Percentiles rank a stretch among this genome's conserved stretches.
Evolutionary conservation across 2,797 vertebrate species (phyloP).

Genomic region (Ara ararauna): DNA sequence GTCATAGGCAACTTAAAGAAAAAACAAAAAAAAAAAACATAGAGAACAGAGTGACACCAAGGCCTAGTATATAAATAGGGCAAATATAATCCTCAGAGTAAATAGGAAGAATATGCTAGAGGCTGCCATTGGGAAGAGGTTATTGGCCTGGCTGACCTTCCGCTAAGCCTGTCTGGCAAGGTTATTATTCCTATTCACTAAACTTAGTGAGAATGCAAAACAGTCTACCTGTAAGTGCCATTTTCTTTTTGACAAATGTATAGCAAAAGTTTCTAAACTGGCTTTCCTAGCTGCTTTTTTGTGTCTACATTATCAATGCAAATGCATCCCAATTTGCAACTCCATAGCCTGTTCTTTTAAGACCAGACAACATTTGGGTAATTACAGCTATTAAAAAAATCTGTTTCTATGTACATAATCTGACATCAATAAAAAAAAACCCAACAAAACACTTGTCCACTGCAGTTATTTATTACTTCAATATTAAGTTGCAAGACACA

Average conservation of each 20-base stretch:
- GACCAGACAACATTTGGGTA: slow-evolving; percentile 19
- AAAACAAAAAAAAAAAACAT: background rate
- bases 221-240: background rate
- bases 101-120: background rate
- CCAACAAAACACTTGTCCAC: background rate
- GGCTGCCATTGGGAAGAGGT: background rate
- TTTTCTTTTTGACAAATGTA: background rate
- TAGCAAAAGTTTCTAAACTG: background rate
- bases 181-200: background rate
- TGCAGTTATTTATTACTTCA: background rate
- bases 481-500: background rate
- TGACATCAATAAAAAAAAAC: background rate
- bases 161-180: background rate
- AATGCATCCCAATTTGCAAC: slow-evolving; percentile 23
- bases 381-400: slow-evolving; percentile 24
- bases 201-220: background rate
- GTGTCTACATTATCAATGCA: background rate
- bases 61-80: background rate
- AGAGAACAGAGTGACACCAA: background rate
- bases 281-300: background rate
- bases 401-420: background rate
- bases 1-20: background rate
- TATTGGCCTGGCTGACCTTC: background rate
- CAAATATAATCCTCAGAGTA: background rate
- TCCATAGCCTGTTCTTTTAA: slow-evolving; percentile 21